phyloP scores from a whole-genome alignment of 2,797 vertebrate genomes.

The Spinus olivaceus region DNA sequence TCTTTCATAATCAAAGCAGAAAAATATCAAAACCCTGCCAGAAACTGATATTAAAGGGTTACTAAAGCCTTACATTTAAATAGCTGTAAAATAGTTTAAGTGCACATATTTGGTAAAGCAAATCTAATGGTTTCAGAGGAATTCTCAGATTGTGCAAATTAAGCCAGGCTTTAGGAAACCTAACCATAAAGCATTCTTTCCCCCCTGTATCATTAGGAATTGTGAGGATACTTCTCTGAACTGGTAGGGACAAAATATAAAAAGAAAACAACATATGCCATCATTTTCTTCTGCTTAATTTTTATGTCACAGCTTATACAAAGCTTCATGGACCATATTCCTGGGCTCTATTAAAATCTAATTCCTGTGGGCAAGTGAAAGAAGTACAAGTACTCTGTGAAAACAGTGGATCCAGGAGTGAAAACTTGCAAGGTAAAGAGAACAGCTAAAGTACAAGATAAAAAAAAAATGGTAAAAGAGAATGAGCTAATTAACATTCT shows the following conservation, averaged over 20 bases:
- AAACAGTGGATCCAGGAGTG: background rate
- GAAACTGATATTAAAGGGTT: background rate
- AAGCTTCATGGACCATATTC: background rate
- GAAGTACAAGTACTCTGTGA: background rate
- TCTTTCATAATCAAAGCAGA: constrained; percentile 20
- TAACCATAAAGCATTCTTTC: background rate
- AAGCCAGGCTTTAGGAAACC: background rate
- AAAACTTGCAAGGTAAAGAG: background rate
- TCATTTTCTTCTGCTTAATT: background rate
- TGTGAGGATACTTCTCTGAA: background rate
- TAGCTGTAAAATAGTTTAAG: background rate
- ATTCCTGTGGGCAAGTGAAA: background rate
- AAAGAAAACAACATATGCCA: background rate
- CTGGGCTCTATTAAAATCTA: background rate
- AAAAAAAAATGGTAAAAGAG: background rate
- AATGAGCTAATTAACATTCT: background rate
- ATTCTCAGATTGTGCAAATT: background rate
- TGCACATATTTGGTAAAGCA: background rate
- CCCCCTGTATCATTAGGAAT: background rate
- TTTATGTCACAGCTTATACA: background rate
- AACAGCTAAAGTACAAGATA: background rate
- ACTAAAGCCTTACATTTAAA: background rate
- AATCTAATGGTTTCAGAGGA: background rate
- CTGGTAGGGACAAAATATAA: background rate
- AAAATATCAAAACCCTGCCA: background rate